These are phyloP conservation scores for Hirtodrosophila cameraria DNA, from an alignment of 2,888 invertebrate genomes.

Conservation along the genomic window DNA sequence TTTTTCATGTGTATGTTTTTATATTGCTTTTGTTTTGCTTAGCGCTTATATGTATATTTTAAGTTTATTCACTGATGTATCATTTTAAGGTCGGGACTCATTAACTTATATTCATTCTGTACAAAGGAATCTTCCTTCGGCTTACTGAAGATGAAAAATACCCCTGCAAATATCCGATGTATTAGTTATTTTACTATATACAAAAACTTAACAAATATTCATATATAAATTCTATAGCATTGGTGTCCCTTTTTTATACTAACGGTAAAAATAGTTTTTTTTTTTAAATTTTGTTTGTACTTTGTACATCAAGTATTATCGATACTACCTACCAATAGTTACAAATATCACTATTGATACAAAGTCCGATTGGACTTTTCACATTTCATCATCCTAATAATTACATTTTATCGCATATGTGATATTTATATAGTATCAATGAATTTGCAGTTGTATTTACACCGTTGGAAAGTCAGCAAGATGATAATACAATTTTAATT, in stretches of 20 bases:
- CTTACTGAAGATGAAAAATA: constrained; percentile 13
- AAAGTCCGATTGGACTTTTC: too few species aligned
- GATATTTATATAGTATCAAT: not conserved
- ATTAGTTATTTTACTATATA: not conserved
- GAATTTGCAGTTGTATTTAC: not conserved
- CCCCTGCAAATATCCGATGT: constrained; percentile 1
- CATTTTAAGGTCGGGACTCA: not conserved
- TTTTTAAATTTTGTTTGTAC: too few species aligned
- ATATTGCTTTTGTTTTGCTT: constrained; percentile 39
- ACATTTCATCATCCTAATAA: too few species aligned
- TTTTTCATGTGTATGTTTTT: constrained; percentile 24
- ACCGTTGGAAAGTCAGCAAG: not conserved
- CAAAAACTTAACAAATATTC: too few species aligned
- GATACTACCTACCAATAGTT: too few species aligned
- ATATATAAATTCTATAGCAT: too few species aligned
- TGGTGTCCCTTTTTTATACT: too few species aligned
- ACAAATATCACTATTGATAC: too few species aligned
- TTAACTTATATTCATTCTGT: not conserved
- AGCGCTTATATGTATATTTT: constrained; percentile 23
- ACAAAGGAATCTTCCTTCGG: constrained; percentile 10
- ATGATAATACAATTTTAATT: not conserved
- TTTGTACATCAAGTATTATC: too few species aligned
- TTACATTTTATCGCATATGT: too few species aligned
- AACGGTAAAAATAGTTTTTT: too few species aligned
- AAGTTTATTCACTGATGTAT: not conserved